Evolutionary conservation across 2,888 invertebrate genomes (phyloP), one percentile per base, ranked within the genome.

Genomic region (Sympetrum striolatum): DNA sequence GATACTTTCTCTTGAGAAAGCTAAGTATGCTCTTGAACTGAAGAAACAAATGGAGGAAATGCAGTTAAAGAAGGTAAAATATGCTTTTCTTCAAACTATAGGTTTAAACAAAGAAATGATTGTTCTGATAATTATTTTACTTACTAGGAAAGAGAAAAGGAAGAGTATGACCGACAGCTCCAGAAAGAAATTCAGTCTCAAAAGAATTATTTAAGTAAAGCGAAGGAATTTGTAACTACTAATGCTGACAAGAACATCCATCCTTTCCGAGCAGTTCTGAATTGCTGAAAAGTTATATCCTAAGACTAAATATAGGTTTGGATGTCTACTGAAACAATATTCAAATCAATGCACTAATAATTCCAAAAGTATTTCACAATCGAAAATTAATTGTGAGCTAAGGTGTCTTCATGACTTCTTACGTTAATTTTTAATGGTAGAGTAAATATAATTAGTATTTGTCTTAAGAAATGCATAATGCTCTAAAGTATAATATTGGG

Each of bases 1-100:
- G 58, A 86, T n/a, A 64, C 35, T 58, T 15, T 35, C 60, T 18
- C 86, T 58, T 12, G 35, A 37, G n/a, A 86, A 37, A 60, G 60
- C 58, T 10, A 86, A 64, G 60, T 86, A 86, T 86, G 86, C 58
- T 14, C 25, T 60, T 86, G 86, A 86, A 31, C 86, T 86, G 18
- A 86, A 86, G 39, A 31, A 64, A 37, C 86, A 86, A n/a, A 86
- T 86, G 86, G 86, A 86, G n/a, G 15, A 60, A 86, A 86, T 64
- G 35, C 60, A 60, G 60, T 64, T 37, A 35, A 37, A 60, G 35
- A 86, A 22, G 86, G 86, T 86, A 64, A 39, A 5, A 39, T 14
- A 31, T n/a, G 14, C 18, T 1, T 39, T 39, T 4, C 44, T 0
- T n/a, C 3, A 22, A 37, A 80, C 18, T 80, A 8, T 0, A 44